Evolutionary conservation across 2,797 vertebrate species (phyloP), one percentile per base, ranked within the genome.

Genomic region (Anguilla megastoma): DNA sequence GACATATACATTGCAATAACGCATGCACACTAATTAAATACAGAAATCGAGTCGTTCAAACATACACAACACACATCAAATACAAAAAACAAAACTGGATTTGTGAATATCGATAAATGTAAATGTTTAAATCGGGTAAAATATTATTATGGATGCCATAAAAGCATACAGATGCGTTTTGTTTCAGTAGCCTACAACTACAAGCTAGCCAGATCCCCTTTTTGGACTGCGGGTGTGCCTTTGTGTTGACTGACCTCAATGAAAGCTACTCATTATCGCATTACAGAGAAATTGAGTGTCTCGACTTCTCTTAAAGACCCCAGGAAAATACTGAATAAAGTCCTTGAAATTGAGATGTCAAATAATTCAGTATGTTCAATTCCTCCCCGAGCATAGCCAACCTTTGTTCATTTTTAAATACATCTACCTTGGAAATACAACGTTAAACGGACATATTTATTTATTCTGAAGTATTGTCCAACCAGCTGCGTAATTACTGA

Each of bases 281-380:
- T 91, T 93, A 90, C 41, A 90, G 88, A 88, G 87, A 86, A 92
- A 89, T 87, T 52, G 86, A 90, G 90, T 87, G 86, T 91, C 93
- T 90, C 86, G 90, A 91, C 91, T 95, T 94, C 91, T 91, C 91
- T 92, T 90, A 93, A 90, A 86, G 91, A 90, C 88, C 92, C 91
- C 87, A 88, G 88, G 91, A 93, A 90, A 92, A 94, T 94, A 88
- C 50, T 92, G 91, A 90, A 92, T 91, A 90, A 92, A 91, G 90
- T 91, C 86, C 93, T 91, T 63, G 87, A 84, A 91, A 88, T 83
- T 88, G 88, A 89, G 90, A 76, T 89, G 92, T 90, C 50, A 12
- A 12, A 12, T 36, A 41, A 2, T 76, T 71, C 27, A 2, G 2
- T 41, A 33, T 5, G 33, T 41, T 76, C 33, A 36, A 16, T 76